Conservation (phyloP, 1,140 invertebrate species). For the Rhopalosiphum padi region DNA sequence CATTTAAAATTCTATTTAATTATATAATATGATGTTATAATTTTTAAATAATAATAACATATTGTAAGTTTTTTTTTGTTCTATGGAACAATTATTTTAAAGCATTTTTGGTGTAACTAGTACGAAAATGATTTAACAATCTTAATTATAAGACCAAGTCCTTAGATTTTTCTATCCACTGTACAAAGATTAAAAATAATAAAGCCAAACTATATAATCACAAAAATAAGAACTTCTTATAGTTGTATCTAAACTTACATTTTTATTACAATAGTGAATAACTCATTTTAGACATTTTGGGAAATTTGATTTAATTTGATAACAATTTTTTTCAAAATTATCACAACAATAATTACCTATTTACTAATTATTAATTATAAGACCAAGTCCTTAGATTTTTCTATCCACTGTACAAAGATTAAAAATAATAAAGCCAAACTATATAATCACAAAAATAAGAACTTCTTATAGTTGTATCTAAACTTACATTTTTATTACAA, state of each 20-base stretch:
- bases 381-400: background rate
- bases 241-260: background rate
- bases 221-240: background rate
- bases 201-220: background rate
- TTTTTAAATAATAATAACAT: background rate
- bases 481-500: background rate
- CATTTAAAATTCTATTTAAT: background rate
- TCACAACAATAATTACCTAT: too few species aligned
- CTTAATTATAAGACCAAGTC: background rate
- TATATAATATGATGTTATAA: background rate
- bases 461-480: background rate
- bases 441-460: conserved; percentile 21
- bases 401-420: conserved; percentile 34
- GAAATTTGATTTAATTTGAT: conserved; percentile 8
- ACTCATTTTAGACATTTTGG: background rate
- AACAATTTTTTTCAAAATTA: conserved; percentile 43
- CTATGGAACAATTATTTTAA: background rate
- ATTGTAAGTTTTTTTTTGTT: background rate
- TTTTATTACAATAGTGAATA: background rate
- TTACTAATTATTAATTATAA: conserved; percentile 18
- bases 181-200: conserved; percentile 44
- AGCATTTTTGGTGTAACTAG: background rate
- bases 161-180: conserved; percentile 14
- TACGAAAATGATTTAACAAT: conserved; percentile 17
- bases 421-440: conserved; percentile 20